Evolutionary conservation across 2,113 vertebrate species (phyloP).

Genomic region (Protobothrops flavoviridis): DNA sequence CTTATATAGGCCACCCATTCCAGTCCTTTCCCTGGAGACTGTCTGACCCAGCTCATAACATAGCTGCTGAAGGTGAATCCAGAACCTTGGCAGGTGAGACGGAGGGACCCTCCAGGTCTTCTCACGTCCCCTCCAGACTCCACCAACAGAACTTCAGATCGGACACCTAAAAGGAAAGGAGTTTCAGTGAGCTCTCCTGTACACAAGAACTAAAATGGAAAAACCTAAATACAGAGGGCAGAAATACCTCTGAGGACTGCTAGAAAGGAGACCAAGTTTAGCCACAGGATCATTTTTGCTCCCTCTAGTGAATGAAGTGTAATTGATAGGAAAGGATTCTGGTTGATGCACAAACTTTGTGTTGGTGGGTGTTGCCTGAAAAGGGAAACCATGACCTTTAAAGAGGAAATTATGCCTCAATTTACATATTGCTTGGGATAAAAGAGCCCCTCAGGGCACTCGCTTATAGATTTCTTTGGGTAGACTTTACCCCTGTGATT

Average conservation of each 20-base stretch:
- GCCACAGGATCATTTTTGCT: neutral
- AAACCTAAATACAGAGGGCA: rapidly evolving
- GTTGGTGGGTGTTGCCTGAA: neutral
- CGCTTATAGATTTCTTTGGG: neutral
- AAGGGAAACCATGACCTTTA: neutral
- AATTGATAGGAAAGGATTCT: neutral
- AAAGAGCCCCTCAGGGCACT: neutral
- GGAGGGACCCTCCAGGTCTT: neutral
- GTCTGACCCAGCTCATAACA: rapidly evolving
- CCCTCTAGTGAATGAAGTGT: neutral
- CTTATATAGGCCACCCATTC: too few relatives aligned
- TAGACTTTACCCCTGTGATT: too few relatives aligned
- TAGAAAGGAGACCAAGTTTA: rapidly evolving
- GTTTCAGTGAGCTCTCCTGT: too few relatives aligned
- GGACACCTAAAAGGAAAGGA: neutral
- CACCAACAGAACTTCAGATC: neutral
- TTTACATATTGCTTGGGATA: neutral
- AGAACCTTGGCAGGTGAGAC: neutral
- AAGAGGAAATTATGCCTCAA: neutral
- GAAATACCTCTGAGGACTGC: too few relatives aligned
- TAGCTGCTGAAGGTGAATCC: neutral
- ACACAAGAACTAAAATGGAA: too few relatives aligned
- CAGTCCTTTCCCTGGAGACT: neutral
- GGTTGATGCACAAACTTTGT: too few relatives aligned
- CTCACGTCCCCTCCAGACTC: neutral